phyloP scores from a whole-genome alignment of 2,888 invertebrate species.

The Apocheima hispidaria region DNA sequence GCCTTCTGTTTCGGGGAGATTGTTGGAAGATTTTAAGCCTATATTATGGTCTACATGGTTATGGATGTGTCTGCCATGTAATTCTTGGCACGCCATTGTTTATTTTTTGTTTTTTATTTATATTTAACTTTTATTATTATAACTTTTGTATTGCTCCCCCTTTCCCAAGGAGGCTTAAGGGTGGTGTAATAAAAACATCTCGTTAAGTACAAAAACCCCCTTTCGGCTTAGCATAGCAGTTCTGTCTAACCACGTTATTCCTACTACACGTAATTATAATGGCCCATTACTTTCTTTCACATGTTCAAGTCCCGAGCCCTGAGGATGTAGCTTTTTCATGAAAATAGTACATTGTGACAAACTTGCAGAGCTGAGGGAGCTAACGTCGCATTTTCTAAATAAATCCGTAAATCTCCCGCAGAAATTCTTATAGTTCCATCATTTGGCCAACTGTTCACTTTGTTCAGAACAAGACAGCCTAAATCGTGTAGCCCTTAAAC shows the following conservation, averaged over 20 bases:
- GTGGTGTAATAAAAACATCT: too few species aligned
- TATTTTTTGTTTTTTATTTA: too few species aligned
- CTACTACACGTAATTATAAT: slow-evolving; percentile 7
- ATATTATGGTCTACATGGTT: too few species aligned
- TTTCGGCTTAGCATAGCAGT: not conserved
- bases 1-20: too few species aligned
- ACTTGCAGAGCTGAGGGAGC: not conserved
- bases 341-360: slow-evolving; percentile 1
- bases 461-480: not conserved
- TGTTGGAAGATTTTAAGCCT: too few species aligned
- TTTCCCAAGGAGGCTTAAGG: too few species aligned
- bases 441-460: not conserved
- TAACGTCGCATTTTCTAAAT: not conserved
- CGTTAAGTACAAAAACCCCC: not conserved
- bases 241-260: not conserved
- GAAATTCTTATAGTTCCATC: not conserved
- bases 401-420: not conserved
- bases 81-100: too few species aligned
- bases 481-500: too few species aligned
- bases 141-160: too few species aligned
- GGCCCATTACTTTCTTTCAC: slow-evolving; percentile 17
- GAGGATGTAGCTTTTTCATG: slow-evolving; percentile 10
- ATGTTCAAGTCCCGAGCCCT: not conserved
- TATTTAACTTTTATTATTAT: too few species aligned
- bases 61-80: too few species aligned